Evolutionary conservation across 2,113 vertebrate species (phyloP).

Genomic region (Callopanchax toddi): DNA sequence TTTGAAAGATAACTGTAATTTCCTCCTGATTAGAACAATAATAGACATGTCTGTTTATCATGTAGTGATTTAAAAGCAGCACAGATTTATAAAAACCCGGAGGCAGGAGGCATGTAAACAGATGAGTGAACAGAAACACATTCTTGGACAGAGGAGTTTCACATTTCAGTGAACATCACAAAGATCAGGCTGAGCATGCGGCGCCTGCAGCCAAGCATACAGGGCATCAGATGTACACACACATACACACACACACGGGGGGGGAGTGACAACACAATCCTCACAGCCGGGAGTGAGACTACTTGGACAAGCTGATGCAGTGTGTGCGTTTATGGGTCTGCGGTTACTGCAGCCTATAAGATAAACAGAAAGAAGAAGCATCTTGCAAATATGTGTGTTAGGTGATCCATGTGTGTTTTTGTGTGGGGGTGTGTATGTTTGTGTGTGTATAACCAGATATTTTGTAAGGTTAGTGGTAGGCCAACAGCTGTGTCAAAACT

Average conservation of each 20-base stretch:
- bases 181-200: conserved; percentile 49
- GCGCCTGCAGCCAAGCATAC: conserved; percentile 49
- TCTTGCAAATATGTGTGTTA: background rate
- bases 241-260: conserved; percentile 17
- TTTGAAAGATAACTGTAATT: background rate
- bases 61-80: background rate
- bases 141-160: conserved; percentile 45
- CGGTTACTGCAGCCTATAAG: background rate
- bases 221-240: background rate
- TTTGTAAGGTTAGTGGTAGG: conserved; percentile 41
- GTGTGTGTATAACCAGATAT: conserved; percentile 4
- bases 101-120: conserved; percentile 35
- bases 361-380: background rate
- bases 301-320: conserved; percentile 10
- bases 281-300: conserved; percentile 35
- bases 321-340: conserved; percentile 11
- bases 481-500: conserved; percentile 67
- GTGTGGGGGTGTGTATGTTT: conserved; percentile 9
- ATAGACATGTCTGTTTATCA: no score
- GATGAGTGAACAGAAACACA: conserved; percentile 45
- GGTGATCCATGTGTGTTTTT: background rate
- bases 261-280: conserved; percentile 23
- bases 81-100: conserved; percentile 5
- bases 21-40: background rate
- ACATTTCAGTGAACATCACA: conserved; percentile 56